Evolutionary conservation across 30 jellyfish, hydroid and myxozoan species (phyloP), one percentile per base, ranked within the genome.

Genomic region (Turritopsis dohrnii): DNA sequence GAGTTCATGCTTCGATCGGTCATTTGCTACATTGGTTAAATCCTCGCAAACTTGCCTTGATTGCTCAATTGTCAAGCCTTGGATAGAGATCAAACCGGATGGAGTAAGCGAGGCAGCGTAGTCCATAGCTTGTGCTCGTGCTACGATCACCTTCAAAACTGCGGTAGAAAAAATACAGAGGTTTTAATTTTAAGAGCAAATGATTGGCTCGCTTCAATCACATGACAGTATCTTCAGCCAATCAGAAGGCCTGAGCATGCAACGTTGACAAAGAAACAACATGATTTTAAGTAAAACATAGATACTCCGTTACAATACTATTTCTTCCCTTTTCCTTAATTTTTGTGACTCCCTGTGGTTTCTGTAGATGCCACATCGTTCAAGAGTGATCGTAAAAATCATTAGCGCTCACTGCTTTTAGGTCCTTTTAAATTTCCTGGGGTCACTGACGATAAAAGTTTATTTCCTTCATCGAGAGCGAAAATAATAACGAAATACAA

Each of bases 71-170:
- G 84, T 29, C 29, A 93, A 18, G 0, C 96, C 98, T 74, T 85
- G 89, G 29, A 93, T 83, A 21, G 84, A 84, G 72, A 84, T 65
- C 84, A 93, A 31, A 21, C 96, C 96, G 22, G 98, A 72, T 41
- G 95, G 89, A 0, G 89, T 28, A 5, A 81, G 72, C 20, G 83
- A 88, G 8, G 94, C 85, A 16, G 98, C 98, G 52, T 54, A 27
- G 29, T 93, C 94, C 98, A 93, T 93, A 1, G 96, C 98, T 30
- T 83, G 88, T 17, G 98, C 96, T 66, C 98, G 86, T 65, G 94
- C 90, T 53, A 81, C 85, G 20, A 80, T 79, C 23, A 93, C 65
- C 24, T 71, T 18, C 66, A 93, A 81, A 21, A 89, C 98, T 93
- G 28, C 53, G 72, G 69, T 3, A 41, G 13, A 13, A 41, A 3